Base-by-base conservation (phyloP, 35 echinoderm and acorn worm species). In the Lytechinus pictus region DNA sequence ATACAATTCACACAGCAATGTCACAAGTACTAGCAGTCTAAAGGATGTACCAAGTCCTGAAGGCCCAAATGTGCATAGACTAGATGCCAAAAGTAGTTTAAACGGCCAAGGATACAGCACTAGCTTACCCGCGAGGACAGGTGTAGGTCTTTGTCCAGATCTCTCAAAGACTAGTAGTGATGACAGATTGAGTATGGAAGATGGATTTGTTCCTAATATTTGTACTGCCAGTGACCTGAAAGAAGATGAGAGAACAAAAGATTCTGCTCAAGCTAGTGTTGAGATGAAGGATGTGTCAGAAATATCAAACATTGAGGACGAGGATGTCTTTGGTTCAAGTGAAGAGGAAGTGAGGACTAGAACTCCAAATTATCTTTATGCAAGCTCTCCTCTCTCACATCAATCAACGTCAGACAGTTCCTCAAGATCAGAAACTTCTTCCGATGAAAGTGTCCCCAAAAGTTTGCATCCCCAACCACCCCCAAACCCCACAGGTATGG, bases 261-360 rank as follows among this genome's bases (percentile, higher is more conserved):
- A 79, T 79, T 79, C 66, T 79, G 66, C 66, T 24, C 88, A 90
- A 13, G 13, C 28, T 1, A 93, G 52, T 57, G 92, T 93, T 33
- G 92, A 93, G 8, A 93, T 93, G 92, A 57, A 93, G 54, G 92
- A 93, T 93, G 53, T 93, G 54, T 54, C 92, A 54, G 27, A 93
- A 19, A 52, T 90, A 12, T 29, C 88, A 28, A 93, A 57, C 28
- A 27, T 28, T 93, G 92, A 55, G 54, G 92, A 93, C 57, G 92
- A 93, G 53, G 92, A 90, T 19, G 88, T 90, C 10, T 90, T 90
- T 90, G 88, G 52, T 44, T 54, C 52, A 54, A 54, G 52, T 33
- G 88, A 90, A 33, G 88, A 54, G 88, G 88, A 90, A 33, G 27
- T 90, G 16, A 90, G 88, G 29, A 90, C 88, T 90, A 52, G 88